A percentile compares a stretch with the other conserved stretches of the same genome.
Conservation (phyloP, 2,888 invertebrate species). For the Diarsia dahlii region DNA sequence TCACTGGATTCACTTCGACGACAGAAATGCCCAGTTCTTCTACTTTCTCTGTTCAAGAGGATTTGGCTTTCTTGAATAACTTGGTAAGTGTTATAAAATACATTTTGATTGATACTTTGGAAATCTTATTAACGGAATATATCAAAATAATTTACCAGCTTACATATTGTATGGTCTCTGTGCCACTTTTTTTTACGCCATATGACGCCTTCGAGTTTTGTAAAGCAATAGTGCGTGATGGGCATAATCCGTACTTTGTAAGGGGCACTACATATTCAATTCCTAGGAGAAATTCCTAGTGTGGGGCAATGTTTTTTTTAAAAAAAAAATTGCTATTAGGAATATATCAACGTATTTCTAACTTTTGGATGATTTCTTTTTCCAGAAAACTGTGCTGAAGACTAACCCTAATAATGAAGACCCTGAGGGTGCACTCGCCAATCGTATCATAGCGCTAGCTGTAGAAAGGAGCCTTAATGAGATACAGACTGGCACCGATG, state of each 20-base stretch:
- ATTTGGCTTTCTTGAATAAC: constrained; percentile 91
- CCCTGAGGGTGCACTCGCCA: constrained; percentile 87
- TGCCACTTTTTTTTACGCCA: neutral
- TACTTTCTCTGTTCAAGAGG: constrained; percentile 89
- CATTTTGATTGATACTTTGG: neutral
- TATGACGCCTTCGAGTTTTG: neutral
- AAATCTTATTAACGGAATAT: neutral
- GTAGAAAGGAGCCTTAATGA: constrained; percentile 88
- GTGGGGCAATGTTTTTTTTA: too few relatives aligned
- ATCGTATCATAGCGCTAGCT: constrained; percentile 90
- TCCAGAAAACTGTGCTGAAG: constrained; percentile 87
- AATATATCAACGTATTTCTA: neutral
- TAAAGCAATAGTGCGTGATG: neutral
- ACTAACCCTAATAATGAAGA: constrained; percentile 82
- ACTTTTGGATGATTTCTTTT: constrained; percentile 55
- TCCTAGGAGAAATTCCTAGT: too few relatives aligned
- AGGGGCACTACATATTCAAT: neutral
- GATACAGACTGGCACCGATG: constrained; percentile 79
- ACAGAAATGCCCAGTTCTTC: constrained; percentile 86
- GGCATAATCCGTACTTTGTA: neutral
- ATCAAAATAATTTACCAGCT: neutral
- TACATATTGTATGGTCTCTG: too few relatives aligned
- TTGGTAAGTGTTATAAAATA: constrained; percentile 84
- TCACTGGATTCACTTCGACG: constrained; percentile 75
- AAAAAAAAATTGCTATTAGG: neutral